Evolutionary conservation across 2,888 invertebrate genomes (phyloP).

Genomic region (Epirrita christyi): DNA sequence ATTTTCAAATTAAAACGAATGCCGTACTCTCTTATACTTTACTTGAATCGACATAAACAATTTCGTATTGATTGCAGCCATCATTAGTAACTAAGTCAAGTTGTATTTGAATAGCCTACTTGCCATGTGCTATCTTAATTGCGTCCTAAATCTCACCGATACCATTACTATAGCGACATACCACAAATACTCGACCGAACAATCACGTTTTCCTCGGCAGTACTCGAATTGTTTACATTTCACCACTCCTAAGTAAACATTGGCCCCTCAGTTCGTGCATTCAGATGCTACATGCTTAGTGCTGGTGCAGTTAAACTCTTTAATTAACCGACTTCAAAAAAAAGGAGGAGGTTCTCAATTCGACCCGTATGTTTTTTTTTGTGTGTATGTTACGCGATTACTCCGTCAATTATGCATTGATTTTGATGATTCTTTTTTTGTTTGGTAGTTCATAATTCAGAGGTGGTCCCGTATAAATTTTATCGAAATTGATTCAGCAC

Average conservation of each 20-base stretch:
- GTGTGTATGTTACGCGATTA: no score
- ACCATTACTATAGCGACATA: conserved; percentile 15
- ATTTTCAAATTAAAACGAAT: no score
- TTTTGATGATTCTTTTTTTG: no score
- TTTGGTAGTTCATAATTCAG: no score
- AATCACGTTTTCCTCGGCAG: conserved; percentile 35
- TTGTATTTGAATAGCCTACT: conserved; percentile 18
- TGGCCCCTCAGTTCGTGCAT: conserved; percentile 44
- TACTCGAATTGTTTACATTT: conserved; percentile 57
- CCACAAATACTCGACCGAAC: conserved; percentile 6
- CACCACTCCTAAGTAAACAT: conserved; percentile 68
- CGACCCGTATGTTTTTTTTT: no score
- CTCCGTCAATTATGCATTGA: no score
- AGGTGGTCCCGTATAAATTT: no score
- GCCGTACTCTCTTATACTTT: background rate
- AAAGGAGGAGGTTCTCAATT: no score
- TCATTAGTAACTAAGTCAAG: background rate
- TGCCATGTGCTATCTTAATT: conserved; percentile 16
- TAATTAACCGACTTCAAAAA: conserved; percentile 36
- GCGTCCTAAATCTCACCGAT: conserved; percentile 18
- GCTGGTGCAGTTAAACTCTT: conserved; percentile 26
- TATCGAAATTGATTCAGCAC: no score
- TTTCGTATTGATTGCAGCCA: background rate
- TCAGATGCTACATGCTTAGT: conserved; percentile 32
- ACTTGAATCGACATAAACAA: background rate